A percentile compares a stretch with the other conserved stretches of the same genome.
These are phyloP conservation scores for Drosophila saltans DNA, from an alignment of 1,140 invertebrate species.

Conservation along the genomic window DNA sequence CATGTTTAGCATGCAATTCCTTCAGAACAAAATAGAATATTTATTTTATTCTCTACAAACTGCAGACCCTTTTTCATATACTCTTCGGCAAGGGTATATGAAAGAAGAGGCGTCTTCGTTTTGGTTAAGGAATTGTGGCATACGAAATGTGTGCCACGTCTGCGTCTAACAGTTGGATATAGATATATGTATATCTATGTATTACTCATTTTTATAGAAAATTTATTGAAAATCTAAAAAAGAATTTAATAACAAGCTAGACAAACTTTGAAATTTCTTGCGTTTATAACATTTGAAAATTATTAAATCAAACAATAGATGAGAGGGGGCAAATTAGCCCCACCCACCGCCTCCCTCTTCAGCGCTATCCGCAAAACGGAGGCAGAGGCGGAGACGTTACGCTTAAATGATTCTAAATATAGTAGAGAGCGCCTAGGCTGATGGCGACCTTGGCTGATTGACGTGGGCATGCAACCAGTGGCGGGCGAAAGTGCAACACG, in stretches of 20 bases:
- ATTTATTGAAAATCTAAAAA: neutral
- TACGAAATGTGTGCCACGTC: constrained; percentile 5
- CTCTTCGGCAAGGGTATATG: neutral
- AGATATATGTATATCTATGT: neutral
- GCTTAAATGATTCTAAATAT: constrained; percentile 73
- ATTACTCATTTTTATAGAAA: neutral
- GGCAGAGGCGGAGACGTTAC: constrained; percentile 46
- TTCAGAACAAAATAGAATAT: too few relatives aligned
- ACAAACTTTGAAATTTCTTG: neutral
- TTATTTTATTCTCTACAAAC: too few relatives aligned
- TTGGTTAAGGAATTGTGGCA: neutral
- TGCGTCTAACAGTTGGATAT: neutral
- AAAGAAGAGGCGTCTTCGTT: neutral
- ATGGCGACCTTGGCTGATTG: constrained; percentile 57
- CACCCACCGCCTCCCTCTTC: neutral
- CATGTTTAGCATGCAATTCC: too few relatives aligned
- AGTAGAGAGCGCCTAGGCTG: constrained; percentile 36
- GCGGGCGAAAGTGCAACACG: constrained; percentile 67
- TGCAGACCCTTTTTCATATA: neutral
- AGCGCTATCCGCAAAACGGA: constrained; percentile 45
- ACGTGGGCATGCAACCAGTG: constrained; percentile 63
- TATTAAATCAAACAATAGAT: constrained; percentile 9
- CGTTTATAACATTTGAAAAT: constrained; percentile 1
- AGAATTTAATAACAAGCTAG: neutral
- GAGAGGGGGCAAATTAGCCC: neutral